phyloP scores from a whole-genome alignment of 2,888 invertebrate genomes.

The Diarsia brunnea region DNA sequence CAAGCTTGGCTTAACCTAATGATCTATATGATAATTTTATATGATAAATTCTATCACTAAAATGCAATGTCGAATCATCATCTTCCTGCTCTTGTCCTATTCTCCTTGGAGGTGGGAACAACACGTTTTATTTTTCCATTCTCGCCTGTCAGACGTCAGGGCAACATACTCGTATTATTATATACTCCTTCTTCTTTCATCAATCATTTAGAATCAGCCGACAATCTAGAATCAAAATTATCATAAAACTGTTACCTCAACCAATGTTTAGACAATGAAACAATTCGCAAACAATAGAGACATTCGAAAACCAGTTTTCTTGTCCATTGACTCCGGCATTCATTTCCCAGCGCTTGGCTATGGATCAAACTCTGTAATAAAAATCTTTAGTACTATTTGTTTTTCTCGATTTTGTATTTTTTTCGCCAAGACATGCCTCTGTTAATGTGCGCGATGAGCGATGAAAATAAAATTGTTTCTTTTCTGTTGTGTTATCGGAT shows the following conservation, averaged over 20 bases:
- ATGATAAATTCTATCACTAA: too few relatives aligned
- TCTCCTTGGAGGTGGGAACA: too few relatives aligned
- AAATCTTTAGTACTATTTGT: conserved; percentile 32
- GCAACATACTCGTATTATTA: too few relatives aligned
- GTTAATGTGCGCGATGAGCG: conserved; percentile 15
- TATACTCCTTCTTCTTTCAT: too few relatives aligned
- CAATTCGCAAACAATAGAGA: conserved; percentile 11
- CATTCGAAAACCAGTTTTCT: conserved; percentile 50
- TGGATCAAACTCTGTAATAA: conserved; percentile 53
- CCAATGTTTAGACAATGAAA: conserved; percentile 13
- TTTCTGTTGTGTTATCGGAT: conserved; percentile 12
- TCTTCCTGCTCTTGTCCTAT: too few relatives aligned
- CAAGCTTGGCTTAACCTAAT: too few relatives aligned
- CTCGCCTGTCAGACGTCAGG: too few relatives aligned
- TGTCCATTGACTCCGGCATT: conserved; percentile 37
- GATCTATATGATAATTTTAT: too few relatives aligned
- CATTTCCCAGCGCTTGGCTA: conserved; percentile 47
- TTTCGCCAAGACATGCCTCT: conserved; percentile 21
- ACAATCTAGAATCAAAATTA: not conserved
- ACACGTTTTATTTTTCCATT: too few relatives aligned
- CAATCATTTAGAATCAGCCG: not conserved
- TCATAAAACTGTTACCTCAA: not conserved
- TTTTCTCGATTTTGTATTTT: conserved; percentile 16
- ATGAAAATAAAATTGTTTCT: conserved; percentile 25
- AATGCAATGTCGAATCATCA: too few relatives aligned